These are phyloP conservation scores for Drosophila virilis DNA, from an alignment of 1,140 invertebrate genomes.

Conservation along the genomic window DNA sequence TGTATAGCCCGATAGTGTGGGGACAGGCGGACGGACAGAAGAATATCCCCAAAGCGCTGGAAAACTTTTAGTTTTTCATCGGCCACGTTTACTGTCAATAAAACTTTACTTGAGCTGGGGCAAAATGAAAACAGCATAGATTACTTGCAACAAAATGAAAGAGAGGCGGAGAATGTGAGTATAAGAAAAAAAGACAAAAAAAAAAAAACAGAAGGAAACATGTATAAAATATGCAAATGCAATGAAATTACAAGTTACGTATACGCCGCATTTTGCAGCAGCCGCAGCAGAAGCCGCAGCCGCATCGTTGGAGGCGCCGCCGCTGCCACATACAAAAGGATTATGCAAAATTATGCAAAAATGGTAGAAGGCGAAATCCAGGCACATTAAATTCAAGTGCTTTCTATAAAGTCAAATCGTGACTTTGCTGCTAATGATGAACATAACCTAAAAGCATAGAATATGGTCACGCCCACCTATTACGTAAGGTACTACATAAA, in stretches of 20 bases:
- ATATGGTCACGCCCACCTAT: neutral
- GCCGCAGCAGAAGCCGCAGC: constrained; percentile 22
- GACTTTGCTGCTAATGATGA: constrained; percentile 76
- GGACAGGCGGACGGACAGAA: neutral
- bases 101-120: constrained; percentile 69
- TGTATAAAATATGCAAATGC: constrained; percentile 78
- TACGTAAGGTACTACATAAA: constrained; percentile 22
- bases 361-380: constrained; percentile 61
- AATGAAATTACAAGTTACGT: constrained; percentile 82
- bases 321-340: constrained; percentile 60
- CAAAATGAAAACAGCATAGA: constrained; percentile 61
- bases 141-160: constrained; percentile 36
- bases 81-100: constrained; percentile 81
- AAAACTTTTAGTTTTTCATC: constrained; percentile 74
- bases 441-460: constrained; percentile 26
- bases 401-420: constrained; percentile 82
- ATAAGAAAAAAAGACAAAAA: neutral
- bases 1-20: constrained; percentile 22
- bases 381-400: constrained; percentile 82
- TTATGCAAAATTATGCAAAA: constrained; percentile 80
- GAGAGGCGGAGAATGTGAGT: constrained; percentile 2
- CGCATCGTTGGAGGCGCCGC: constrained; percentile 19
- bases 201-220: neutral
- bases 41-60: constrained; percentile 65
- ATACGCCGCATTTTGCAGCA: constrained; percentile 68